A percentile compares a stretch with the other conserved stretches of the same genome.
Evolutionary conservation across 2,888 invertebrate species (phyloP).

Genomic region (Crioceris asparagi): DNA sequence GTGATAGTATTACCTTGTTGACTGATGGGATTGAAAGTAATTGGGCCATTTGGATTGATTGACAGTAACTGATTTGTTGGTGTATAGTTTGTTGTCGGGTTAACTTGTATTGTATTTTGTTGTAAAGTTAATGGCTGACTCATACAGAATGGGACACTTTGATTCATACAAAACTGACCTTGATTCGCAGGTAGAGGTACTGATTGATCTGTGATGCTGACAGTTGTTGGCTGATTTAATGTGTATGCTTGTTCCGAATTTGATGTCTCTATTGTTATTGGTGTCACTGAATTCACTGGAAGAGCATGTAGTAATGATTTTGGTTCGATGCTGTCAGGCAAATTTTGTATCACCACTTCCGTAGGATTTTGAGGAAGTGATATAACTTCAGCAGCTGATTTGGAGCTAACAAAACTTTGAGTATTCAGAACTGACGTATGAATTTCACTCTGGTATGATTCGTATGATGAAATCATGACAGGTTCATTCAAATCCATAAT

Average conservation of each 20-base stretch:
- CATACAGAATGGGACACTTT: conserved; percentile 27
- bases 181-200: conserved; percentile 19
- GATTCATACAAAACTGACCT: conserved; percentile 27
- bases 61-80: conserved; percentile 16
- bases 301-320: conserved; percentile 21
- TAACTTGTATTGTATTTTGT: conserved; percentile 18
- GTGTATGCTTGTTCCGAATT: conserved; percentile 18
- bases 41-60: conserved; percentile 15
- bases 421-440: conserved; percentile 34
- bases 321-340: conserved; percentile 18
- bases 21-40: conserved; percentile 16
- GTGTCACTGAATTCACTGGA: conserved; percentile 18
- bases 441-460: conserved; percentile 34
- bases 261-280: conserved; percentile 16
- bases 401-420: conserved; percentile 30
- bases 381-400: conserved; percentile 27
- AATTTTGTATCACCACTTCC: conserved; percentile 15
- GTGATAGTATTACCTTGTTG: conserved; percentile 15
- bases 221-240: conserved; percentile 17
- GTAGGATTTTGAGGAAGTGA: conserved; percentile 22
- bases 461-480: conserved; percentile 28
- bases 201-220: conserved; percentile 16
- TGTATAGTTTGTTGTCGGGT: conserved; percentile 13
- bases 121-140: conserved; percentile 24
- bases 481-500: conserved; percentile 23